Base-by-base conservation (phyloP, 1,140 invertebrate species). In the Cydia amplana region DNA sequence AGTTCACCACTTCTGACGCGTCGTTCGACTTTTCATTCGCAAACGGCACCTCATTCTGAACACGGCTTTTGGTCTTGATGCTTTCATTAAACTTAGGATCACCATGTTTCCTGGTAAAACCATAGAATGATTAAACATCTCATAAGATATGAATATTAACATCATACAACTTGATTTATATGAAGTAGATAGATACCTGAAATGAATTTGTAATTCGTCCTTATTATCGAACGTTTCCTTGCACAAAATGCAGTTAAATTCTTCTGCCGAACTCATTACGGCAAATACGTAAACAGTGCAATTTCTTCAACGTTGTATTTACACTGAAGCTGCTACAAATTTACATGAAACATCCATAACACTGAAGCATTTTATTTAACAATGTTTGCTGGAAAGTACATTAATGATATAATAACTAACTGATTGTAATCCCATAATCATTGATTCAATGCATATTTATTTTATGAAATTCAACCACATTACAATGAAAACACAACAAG, bases 181-280 rank as follows among this genome's bases (percentile, higher is more conserved):
- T 65, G 46, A 36, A 75, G 36, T 55, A 5, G 16, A 32, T 3
- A 32, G 10, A 18, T 80, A 93, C 93, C 93, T 89, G 79, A 93
- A 93, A 85, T 93, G 93, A 75, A 87, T 86, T 81, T 91, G 90
- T 73, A 93, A 83, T 72, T 80, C 79, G 74, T 90, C 89, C 75
- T 92, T 91, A 75, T 88, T 83, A 14, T 85, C 81, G 75, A 93
- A 93, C 28, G 77, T 79, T 77, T 90, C 88, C 74, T 87, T 85
- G 77, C 93, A 93, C 82, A 93, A 93, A 36, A 92, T 80, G 79
- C 93, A 93, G 18, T 87, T 87, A 75, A 88, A 89, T 79, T 86
- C 80, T 64, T 87, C 76, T 65, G 78, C 77, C 60, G 87, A 82
- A 80, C 79, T 85, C 88, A 90, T 90, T 36, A 18, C 80, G 40